Conservation (phyloP, 1,140 invertebrate species). For the Leptinotarsa texana region DNA sequence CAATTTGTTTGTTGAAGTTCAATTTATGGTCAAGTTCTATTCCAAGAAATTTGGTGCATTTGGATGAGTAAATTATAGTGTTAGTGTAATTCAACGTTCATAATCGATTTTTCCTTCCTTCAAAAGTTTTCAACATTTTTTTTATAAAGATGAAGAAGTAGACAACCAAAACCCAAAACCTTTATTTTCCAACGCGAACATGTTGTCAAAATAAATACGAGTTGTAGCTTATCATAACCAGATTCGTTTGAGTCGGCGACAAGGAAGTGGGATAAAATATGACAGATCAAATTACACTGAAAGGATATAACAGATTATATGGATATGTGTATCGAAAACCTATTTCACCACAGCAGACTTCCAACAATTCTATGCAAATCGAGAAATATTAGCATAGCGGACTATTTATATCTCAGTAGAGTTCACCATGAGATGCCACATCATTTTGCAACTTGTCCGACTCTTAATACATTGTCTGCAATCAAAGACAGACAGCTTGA, state of each 20-base stretch:
- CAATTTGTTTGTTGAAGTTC: no score
- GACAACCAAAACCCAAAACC: no score
- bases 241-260: background rate
- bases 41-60: no score
- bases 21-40: no score
- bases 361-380: background rate
- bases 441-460: slow-evolving; percentile 11
- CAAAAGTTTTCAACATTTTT: no score
- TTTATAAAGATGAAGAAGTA: no score
- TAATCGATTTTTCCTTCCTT: no score
- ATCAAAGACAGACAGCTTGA: slow-evolving; percentile 22
- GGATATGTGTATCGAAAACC: background rate
- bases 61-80: no score
- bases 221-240: no score
- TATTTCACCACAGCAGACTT: background rate
- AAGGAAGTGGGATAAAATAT: background rate
- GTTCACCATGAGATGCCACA: slow-evolving; percentile 15
- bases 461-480: slow-evolving; percentile 15
- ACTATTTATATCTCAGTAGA: slow-evolving; percentile 2
- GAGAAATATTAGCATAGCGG: background rate
- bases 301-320: background rate
- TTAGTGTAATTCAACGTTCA: no score
- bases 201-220: no score
- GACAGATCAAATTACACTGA: background rate
- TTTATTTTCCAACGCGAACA: no score